Evolutionary conservation across 92 coral and sea anemone species (phyloP), one percentile per base, ranked within the genome.

Genomic region (Chrysogorgia sp.): DNA sequence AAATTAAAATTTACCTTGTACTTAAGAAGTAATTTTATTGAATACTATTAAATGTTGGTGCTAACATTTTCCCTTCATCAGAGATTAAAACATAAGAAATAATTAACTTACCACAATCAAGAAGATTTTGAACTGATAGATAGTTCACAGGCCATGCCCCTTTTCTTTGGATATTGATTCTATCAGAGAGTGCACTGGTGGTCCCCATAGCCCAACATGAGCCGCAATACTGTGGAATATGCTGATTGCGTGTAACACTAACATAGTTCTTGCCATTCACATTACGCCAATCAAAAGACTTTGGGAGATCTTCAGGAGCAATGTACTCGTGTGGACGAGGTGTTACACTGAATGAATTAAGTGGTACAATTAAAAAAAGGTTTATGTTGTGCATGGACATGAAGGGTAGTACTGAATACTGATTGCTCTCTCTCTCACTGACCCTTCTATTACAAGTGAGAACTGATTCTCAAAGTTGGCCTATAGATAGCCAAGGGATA

Each of bases 171-270:
- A 94, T 94, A 69, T 94, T 94, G 58, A 94, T 91, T 66, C 96
- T 83, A 59, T 96, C 99, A 10, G 99, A 87, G 81, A 96, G 56
- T 14, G 99, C 97, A 79, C 99, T 96, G 28, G 99, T 96, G 7
- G 96, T 96, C 4, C 99, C 99, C 74, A 83, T 84, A 15, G 99
- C 99, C 99, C 97, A 96, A 56, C 99, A 96, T 0, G 99, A 96
- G 45, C 99, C 99, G 68, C 99, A 96, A 56, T 96, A 96, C 76
- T 91, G 98, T 75, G 98, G 98, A 41, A 94, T 87, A 67, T 96
- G 99, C 58, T 96, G 99, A 74, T 96, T 96, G 20, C 99, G 92
- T 31, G 96, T 86, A 31, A 86, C 91, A 71, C 98, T 93, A 20
- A 89, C 98, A 89, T 60, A 91, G 92, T 91, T 93, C 30, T 77